Evolutionary conservation across 2,797 vertebrate species (phyloP).

Genomic region (Sebastolobus alascanus): DNA sequence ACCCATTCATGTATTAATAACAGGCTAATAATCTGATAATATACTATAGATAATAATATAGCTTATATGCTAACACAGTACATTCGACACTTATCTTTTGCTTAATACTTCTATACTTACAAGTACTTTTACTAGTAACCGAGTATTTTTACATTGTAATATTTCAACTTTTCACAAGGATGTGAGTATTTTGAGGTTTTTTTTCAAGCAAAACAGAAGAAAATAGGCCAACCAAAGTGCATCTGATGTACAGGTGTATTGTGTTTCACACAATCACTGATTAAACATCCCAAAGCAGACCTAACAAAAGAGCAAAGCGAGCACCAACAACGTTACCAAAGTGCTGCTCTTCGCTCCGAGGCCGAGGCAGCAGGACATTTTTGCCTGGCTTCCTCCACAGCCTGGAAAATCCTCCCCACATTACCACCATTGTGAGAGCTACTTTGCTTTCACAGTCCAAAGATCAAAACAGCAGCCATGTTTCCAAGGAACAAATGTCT

Average conservation of each 20-base stretch:
- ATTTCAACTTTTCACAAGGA: background rate
- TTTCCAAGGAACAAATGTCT: conserved; percentile 86
- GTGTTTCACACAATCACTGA: conserved; percentile 28
- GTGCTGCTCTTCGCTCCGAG: conserved; percentile 43
- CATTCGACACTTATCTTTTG: background rate
- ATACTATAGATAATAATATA: background rate
- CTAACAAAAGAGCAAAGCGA: conserved; percentile 51
- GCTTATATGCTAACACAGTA: background rate
- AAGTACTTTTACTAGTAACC: background rate
- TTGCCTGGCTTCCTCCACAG: conserved; percentile 73
- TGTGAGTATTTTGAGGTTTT: background rate
- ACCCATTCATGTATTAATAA: background rate
- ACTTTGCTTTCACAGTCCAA: conserved; percentile 87
- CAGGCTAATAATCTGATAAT: background rate
- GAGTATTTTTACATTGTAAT: background rate
- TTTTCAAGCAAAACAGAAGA: background rate
- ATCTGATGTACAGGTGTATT: conserved; percentile 25
- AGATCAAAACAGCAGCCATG: conserved; percentile 88
- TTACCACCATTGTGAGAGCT: conserved; percentile 80
- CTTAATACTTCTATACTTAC: background rate
- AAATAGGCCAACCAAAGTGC: background rate
- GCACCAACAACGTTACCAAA: conserved; percentile 38
- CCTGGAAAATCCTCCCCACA: conserved; percentile 81
- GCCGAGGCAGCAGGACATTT: conserved; percentile 69
- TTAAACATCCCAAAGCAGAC: conserved; percentile 57